Evolutionary conservation across 1,140 invertebrate genomes (phyloP), one percentile per base, ranked within the genome.

Genomic region (Geopemphigus sp.): DNA sequence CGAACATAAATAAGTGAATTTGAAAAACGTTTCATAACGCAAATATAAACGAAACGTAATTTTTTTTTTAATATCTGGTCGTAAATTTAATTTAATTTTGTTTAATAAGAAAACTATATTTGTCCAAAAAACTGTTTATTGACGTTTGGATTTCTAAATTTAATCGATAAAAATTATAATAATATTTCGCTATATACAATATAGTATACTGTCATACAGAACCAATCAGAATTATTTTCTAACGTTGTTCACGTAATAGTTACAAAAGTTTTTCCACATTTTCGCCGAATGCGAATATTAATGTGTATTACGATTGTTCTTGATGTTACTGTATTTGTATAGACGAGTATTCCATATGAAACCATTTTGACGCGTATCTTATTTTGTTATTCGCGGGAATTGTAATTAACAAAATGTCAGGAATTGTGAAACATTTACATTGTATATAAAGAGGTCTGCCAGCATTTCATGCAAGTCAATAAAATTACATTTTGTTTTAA

Each of bases 401-500:
- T 3, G 47, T 39, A 66, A 24, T 47, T 12, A 47, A 66, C 17
- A 66, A 66, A 47, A n/a, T 66, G 64, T 45, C 64, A 45, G 64
- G 45, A 5, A 17, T 66, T 45, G 64, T 47, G 3, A 1, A 54
- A n/a, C 53, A 54, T 54, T 54, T 53, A 54, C 54, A 29, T 72
- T 54, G 50, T 54, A 24, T 54, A 6, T 17, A 70, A 0, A n/a
- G n/a, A 19, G 24, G 19, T n/a, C 17, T n/a, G 8, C 12, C 17
- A 19, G 54, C 29, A 54, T 54, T 54, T 54, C 15, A 12, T 10
- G n/a, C 22, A 3, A 22, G 22, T 47, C 15, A 5, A 29, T 54
- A 72, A 72, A 53, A 54, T 29, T 29, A 0, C 10, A 54, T 72
- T 72, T 0, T 54, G 26, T 72, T 54, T 72, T 72, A 72, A 54